These are phyloP conservation scores for Orthonychiurus folsomi DNA, from an alignment of 2,888 invertebrate species.

Conservation along the genomic window DNA sequence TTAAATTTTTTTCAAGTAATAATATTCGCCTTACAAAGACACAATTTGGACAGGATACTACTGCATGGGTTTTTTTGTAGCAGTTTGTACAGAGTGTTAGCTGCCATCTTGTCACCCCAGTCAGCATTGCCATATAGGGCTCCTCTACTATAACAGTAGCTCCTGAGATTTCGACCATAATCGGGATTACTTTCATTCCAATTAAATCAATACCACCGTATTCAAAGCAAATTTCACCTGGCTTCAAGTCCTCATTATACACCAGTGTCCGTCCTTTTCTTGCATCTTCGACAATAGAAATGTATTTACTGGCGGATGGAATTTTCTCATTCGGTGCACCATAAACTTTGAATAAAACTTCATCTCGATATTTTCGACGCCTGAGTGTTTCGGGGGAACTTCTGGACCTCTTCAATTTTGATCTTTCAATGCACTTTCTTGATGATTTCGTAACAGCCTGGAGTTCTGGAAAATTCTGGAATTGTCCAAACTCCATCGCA, in stretches of 20 bases:
- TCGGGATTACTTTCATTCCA: too few species aligned
- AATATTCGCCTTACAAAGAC: not conserved
- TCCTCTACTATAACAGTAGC: not conserved
- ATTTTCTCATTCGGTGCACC: not conserved
- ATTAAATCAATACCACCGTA: not conserved
- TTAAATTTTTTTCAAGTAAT: not conserved
- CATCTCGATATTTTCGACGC: not conserved
- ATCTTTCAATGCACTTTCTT: too few species aligned
- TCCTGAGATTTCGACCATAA: not conserved
- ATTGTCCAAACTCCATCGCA: too few species aligned
- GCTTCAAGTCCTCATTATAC: not conserved
- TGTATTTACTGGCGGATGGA: not conserved
- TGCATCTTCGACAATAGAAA: not conserved
- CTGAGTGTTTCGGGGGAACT: too few species aligned
- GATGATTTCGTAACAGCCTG: too few species aligned
- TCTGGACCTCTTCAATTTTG: too few species aligned
- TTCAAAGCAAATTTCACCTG: not conserved
- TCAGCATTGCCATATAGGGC: not conserved
- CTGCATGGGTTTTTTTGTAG: not conserved
- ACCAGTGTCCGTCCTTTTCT: not conserved
- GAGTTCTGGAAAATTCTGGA: too few species aligned
- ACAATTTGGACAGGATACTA: not conserved
- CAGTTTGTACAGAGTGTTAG: not conserved
- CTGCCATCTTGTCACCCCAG: not conserved
- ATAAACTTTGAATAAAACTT: not conserved